A percentile compares a stretch with the other conserved stretches of the same genome.
These are phyloP conservation scores for Laticauda laticaudata DNA, from an alignment of 2,113 vertebrate species.

Conservation along the genomic window DNA sequence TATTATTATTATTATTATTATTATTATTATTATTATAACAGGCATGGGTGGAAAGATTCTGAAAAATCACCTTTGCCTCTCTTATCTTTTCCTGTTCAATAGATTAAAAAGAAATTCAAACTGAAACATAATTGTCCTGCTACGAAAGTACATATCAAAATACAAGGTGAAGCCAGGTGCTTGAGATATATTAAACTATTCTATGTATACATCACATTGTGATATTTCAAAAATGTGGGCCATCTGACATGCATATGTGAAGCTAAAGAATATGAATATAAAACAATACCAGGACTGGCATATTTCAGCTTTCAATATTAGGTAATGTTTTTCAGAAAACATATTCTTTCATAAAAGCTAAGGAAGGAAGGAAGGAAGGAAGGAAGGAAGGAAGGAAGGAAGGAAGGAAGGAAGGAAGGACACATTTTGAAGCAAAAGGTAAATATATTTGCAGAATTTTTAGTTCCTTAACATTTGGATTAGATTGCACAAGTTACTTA, in stretches of 20 bases:
- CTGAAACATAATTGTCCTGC: slow-evolving; percentile 22
- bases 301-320: slow-evolving; percentile 53
- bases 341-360: slow-evolving; percentile 52
- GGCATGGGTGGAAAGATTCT: neutral
- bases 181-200: slow-evolving; percentile 1
- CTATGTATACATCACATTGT: slow-evolving; percentile 12
- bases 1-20: too few relatives aligned
- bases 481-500: neutral
- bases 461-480: neutral
- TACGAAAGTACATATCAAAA: slow-evolving; percentile 39
- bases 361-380: neutral
- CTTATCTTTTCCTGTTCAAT: slow-evolving; percentile 4
- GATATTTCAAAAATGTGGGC: slow-evolving; percentile 23
- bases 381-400: neutral
- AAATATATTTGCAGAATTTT: neutral
- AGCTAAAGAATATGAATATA: slow-evolving; percentile 26
- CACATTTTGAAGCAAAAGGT: neutral
- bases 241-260: slow-evolving; percentile 35
- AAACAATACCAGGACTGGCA: slow-evolving; percentile 21
- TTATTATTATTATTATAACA: neutral
- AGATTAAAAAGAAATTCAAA: slow-evolving; percentile 35
- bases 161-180: slow-evolving; percentile 13
- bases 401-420: neutral
- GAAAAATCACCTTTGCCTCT: neutral
- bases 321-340: slow-evolving; percentile 59